These are phyloP conservation scores for Apolygus lucorum DNA, from an alignment of 1,140 invertebrate species.

Conservation along the genomic window DNA sequence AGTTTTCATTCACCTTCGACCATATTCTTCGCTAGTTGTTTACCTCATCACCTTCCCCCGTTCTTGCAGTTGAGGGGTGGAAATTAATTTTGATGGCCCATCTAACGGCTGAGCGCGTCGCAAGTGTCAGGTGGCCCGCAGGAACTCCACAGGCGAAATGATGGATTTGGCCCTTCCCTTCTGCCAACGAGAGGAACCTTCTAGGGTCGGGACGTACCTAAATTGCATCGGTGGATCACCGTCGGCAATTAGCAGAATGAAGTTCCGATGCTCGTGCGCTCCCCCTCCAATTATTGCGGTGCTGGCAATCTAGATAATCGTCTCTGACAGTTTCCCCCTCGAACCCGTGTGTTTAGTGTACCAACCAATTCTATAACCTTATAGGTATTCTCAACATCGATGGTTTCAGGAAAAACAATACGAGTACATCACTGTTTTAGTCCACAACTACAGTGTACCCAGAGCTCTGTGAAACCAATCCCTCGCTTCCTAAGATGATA, in stretches of 20 bases:
- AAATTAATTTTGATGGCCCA: conserved; percentile 12
- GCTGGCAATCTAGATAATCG: conserved; percentile 3
- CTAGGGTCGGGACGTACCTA: not conserved
- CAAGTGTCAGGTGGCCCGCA: conserved; percentile 1
- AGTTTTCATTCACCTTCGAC: no score
- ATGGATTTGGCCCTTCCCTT: conserved; percentile 7
- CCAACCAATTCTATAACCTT: no score
- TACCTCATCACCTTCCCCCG: not conserved
- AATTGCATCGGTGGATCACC: conserved; percentile 2
- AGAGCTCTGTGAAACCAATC: no score
- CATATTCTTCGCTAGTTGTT: no score
- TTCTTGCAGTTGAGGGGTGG: no score
- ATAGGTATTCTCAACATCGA: no score
- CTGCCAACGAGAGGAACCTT: not conserved
- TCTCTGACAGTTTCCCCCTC: no score
- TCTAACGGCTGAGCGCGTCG: not conserved
- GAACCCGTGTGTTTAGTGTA: no score
- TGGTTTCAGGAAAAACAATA: no score
- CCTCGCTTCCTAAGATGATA: no score
- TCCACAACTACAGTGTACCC: no score
- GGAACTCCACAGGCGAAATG: not conserved
- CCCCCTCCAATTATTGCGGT: conserved; percentile 5
- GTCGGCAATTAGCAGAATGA: conserved; percentile 5
- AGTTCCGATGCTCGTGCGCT: not conserved
- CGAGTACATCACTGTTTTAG: no score